These are phyloP conservation scores for Eilema caniola DNA, from an alignment of 2,888 invertebrate genomes.

Conservation along the genomic window DNA sequence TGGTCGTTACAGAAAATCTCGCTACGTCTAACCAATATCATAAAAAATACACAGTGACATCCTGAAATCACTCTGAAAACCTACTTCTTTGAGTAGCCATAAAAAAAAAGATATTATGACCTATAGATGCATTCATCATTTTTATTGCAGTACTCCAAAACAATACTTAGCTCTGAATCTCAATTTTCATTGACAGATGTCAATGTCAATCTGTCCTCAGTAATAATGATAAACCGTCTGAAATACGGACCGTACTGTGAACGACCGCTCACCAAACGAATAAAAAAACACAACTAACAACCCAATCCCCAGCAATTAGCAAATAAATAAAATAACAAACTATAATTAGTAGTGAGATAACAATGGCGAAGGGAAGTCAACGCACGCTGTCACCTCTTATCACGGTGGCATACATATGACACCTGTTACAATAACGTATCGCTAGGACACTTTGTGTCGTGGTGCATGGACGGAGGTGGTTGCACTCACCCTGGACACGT, in stretches of 20 bases:
- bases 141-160: too few relatives aligned
- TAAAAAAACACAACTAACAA: constrained; percentile 17
- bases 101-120: too few relatives aligned
- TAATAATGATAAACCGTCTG: too few relatives aligned
- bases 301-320: constrained; percentile 11
- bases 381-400: constrained; percentile 53
- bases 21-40: too few relatives aligned
- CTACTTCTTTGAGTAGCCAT: too few relatives aligned
- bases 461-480: constrained; percentile 21
- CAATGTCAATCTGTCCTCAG: too few relatives aligned
- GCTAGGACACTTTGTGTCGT: constrained; percentile 33
- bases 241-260: not conserved
- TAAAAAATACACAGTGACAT: too few relatives aligned
- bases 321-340: constrained; percentile 14
- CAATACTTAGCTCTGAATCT: too few relatives aligned
- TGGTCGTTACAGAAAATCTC: too few relatives aligned
- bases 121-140: too few relatives aligned
- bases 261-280: constrained; percentile 7
- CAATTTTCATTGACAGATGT: too few relatives aligned
- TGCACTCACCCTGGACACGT: constrained; percentile 32
- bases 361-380: constrained; percentile 53
- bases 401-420: constrained; percentile 56
- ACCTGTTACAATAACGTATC: constrained; percentile 60
- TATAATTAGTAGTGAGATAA: constrained; percentile 51
- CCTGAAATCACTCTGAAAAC: too few relatives aligned